A percentile compares a stretch with the other conserved stretches of the same genome.
Conservation (phyloP, 64 coral and sea anemone species). For the Pachyseris speciosa region DNA sequence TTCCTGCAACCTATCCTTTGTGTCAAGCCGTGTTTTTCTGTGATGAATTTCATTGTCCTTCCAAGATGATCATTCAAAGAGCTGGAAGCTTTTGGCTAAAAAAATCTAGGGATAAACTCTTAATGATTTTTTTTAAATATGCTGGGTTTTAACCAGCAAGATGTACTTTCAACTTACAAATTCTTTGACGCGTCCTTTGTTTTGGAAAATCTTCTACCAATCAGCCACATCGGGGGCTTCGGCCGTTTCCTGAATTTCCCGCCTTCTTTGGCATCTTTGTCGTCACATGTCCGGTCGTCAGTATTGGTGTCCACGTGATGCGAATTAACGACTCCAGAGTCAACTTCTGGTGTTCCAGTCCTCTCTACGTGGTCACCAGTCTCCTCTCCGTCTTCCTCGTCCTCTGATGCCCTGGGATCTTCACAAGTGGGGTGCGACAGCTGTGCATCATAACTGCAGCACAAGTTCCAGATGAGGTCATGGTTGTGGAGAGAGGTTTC, state of each 20-base stretch:
- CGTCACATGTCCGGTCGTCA: not conserved
- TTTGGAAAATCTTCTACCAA: constrained; percentile 16
- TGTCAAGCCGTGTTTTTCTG: no score
- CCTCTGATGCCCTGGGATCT: constrained; percentile 13
- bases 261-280: not conserved
- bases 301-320: not conserved
- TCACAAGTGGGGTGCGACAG: constrained; percentile 64
- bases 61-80: no score
- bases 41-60: no score
- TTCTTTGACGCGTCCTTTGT: not conserved
- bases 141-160: not conserved
- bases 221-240: constrained; percentile 15
- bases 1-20: no score
- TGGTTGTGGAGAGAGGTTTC: constrained; percentile 73
- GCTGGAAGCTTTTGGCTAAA: no score
- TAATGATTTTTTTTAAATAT: no score
- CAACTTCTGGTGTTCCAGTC: not conserved
- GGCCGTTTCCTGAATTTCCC: not conserved
- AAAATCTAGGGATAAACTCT: no score
- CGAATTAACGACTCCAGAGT: not conserved
- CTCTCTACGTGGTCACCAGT: not conserved
- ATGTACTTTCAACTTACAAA: not conserved
- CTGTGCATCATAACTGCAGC: constrained; percentile 80
- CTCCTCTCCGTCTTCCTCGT: constrained; percentile 27
- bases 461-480: constrained; percentile 96